Percentiles rank a stretch among this genome's conserved stretches.
Evolutionary conservation across 2,888 invertebrate species (phyloP).

Genomic region (Halocaridina rubra): DNA sequence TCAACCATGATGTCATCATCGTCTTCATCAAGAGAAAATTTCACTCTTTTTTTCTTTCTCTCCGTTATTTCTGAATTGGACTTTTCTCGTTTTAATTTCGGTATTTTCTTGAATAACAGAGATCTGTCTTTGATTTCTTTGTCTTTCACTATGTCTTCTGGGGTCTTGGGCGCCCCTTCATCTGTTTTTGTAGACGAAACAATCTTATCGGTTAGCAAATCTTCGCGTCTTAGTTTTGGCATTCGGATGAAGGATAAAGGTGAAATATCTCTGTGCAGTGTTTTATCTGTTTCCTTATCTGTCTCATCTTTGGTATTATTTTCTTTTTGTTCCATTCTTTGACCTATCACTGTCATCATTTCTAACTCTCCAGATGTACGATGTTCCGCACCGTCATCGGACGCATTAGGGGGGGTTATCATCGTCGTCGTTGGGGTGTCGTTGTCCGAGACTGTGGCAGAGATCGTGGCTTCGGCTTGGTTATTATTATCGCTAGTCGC

Average conservation of each 20-base stretch:
- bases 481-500: constrained; percentile 19
- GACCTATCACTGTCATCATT: neutral
- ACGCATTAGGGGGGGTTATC: constrained; percentile 18
- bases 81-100: constrained; percentile 46
- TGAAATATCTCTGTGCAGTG: neutral
- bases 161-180: neutral
- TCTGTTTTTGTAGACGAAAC: neutral
- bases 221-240: neutral
- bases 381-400: constrained; percentile 45
- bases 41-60: constrained; percentile 43
- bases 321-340: constrained; percentile 4
- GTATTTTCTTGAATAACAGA: constrained; percentile 11
- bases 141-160: neutral
- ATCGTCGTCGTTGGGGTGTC: constrained; percentile 30
- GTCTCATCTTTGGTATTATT: neutral
- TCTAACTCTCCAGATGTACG: constrained; percentile 15
- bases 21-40: constrained; percentile 35
- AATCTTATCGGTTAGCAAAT: no score
- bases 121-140: neutral
- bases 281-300: neutral
- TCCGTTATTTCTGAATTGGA: constrained; percentile 40
- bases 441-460: constrained; percentile 55
- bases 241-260: neutral
- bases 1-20: constrained; percentile 28
- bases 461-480: constrained; percentile 34